phyloP scores from a whole-genome alignment of 2,888 invertebrate genomes.

The Morpho deidamia region DNA sequence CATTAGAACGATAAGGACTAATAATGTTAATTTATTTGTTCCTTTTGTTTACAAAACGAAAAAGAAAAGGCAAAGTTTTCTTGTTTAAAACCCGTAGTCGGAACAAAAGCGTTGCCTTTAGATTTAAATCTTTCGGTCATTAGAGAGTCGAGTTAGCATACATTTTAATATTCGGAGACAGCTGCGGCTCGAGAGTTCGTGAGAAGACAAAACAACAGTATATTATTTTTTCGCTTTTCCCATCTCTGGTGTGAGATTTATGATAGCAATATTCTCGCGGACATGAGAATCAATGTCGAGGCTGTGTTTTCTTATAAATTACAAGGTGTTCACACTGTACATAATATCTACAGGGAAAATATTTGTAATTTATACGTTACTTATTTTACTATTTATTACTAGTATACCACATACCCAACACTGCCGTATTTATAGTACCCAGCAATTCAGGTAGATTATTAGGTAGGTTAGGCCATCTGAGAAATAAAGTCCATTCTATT shows the following conservation, averaged over 20 bases:
- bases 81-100: conserved; percentile 47
- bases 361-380: not conserved
- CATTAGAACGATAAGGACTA: not conserved
- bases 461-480: too few relatives aligned
- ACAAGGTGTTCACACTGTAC: conserved; percentile 12
- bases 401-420: too few relatives aligned
- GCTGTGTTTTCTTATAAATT: conserved; percentile 36
- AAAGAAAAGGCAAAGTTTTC: conserved; percentile 41
- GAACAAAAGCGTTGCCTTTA: conserved; percentile 43
- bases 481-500: too few relatives aligned
- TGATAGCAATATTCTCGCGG: conserved; percentile 50
- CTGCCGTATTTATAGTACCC: too few relatives aligned
- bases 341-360: not conserved
- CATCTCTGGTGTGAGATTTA: conserved; percentile 42
- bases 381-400: too few relatives aligned
- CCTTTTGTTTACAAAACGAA: conserved; percentile 12
- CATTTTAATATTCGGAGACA: conserved; percentile 40
- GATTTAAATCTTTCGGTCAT: conserved; percentile 62
- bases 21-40: conserved; percentile 1
- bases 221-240: conserved; percentile 34
- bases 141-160: conserved; percentile 60
- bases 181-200: conserved; percentile 6
- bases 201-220: not conserved
- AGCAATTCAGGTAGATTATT: too few relatives aligned
- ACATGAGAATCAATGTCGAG: conserved; percentile 38